Evolutionary conservation across 35 echinoderm and acorn worm species (phyloP), one percentile per base, ranked within the genome.

Genomic region (Amphiura filiformis): DNA sequence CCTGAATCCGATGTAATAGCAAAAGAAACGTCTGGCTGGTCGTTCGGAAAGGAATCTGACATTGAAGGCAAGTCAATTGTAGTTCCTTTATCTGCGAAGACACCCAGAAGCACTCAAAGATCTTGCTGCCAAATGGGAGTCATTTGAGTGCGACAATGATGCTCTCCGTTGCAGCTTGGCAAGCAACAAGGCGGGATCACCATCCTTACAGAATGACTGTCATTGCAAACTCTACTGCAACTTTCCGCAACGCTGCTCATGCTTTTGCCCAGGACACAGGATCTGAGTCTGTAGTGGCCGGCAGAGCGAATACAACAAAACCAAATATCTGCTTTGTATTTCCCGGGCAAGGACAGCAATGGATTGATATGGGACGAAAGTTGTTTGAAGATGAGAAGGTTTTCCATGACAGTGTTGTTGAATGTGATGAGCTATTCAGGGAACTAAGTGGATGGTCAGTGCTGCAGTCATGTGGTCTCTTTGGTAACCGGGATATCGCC

Each of bases 291-390:
- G 49, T 85, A 26, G 42, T 76, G 0, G 57, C 78, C 0, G 81
- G 86, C 75, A 88, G 80, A 0, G 70, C 78, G 9, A 75, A 81
- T 76, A 44, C 34, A 77, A 65, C 18, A 33, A 76, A 91, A 34
- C 96, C 92, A 30, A 98, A 94, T 65, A 84, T 98, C 35, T 98
- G 96, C 76, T 76, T 98, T 36, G 84, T 98, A 15, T 98, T 98
- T 82, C 96, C 96, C 31, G 96, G 96, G 37, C 92, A 94, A 77
- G 96, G 96, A 3, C 96, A 98, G 39, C 96, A 98, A 85, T 98
- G 93, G 86, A 57, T 42, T 37, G 81, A 98, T 81, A 98, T 98
- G 96, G 96, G 96, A 65, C 87, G 92, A 31, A 84, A 94, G 56
- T 78, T 98, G 40, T 98, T 92, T 79, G 44, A 86, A 82, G 86